Evolutionary conservation across 2,888 invertebrate species (phyloP).

Genomic region (Drosophila mercatorum): DNA sequence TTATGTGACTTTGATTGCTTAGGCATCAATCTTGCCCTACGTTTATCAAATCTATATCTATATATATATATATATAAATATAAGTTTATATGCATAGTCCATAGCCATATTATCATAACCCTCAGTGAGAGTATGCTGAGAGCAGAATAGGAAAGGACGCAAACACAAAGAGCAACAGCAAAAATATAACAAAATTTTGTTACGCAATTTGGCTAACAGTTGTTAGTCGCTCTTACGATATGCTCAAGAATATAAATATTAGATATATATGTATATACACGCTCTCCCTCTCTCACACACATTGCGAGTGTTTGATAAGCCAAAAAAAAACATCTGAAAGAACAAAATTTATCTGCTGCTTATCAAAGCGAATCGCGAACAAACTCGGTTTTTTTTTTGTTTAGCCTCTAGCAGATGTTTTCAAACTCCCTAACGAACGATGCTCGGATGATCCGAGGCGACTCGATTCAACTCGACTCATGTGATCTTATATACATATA

Average conservation of each 20-base stretch:
- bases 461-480: constrained; percentile 1
- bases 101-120: not conserved
- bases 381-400: not conserved
- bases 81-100: not conserved
- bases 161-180: not conserved
- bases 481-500: constrained; percentile 1
- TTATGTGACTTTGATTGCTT: too few species aligned
- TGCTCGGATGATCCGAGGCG: constrained; percentile 4
- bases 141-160: not conserved
- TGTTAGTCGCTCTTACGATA: not conserved
- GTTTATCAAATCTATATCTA: not conserved
- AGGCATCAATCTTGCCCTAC: not conserved
- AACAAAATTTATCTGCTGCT: constrained; percentile 25
- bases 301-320: constrained; percentile 14
- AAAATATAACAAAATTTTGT: constrained; percentile 1
- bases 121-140: constrained; percentile 3
- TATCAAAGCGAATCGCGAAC: constrained; percentile 18
- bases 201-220: constrained; percentile 6
- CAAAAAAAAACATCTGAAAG: not conserved
- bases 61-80: not conserved
- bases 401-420: constrained; percentile 14
- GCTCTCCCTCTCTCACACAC: not conserved
- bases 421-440: constrained; percentile 3
- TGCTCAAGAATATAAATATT: constrained; percentile 1
- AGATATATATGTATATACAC: not conserved